Evolutionary conservation across 2,113 vertebrate species (phyloP).

Genomic region (Corythoichthys intestinalis): DNA sequence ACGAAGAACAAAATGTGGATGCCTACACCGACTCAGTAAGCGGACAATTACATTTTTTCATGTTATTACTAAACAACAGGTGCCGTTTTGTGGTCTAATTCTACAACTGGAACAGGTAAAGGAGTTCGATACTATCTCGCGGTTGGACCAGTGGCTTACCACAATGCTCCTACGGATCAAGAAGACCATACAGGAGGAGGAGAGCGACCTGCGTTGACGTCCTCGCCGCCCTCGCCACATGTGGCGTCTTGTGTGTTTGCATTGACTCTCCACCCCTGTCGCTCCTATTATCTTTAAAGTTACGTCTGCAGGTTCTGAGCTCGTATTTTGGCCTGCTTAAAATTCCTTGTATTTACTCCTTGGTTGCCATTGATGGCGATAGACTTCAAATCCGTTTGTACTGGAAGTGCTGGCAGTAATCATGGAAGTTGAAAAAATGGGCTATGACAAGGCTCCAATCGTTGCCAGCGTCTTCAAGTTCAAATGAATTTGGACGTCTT

Average conservation of each 20-base stretch:
- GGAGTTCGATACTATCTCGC: constrained; percentile 88
- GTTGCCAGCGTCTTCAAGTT: too few species aligned
- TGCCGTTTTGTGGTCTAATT: neutral
- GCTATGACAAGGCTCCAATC: too few species aligned
- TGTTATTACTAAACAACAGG: neutral
- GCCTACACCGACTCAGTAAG: constrained; percentile 86
- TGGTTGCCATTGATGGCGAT: neutral
- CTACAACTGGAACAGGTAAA: constrained; percentile 77
- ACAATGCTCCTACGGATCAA: constrained; percentile 95
- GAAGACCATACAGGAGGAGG: constrained; percentile 88
- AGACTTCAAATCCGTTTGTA: too few species aligned
- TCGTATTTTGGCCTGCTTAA: neutral
- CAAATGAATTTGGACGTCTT: too few species aligned
- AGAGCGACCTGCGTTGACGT: constrained; percentile 78
- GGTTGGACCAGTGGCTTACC: constrained; percentile 93
- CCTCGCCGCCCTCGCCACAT: neutral
- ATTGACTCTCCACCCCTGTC: constrained; percentile 29
- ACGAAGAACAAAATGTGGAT: constrained; percentile 88
- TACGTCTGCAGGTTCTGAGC: neutral
- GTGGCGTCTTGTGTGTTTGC: constrained; percentile 4
- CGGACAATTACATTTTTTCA: neutral
- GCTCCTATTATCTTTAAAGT: constrained; percentile 4
- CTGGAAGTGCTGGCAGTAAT: too few species aligned
- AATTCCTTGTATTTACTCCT: too few species aligned
- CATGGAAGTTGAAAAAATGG: too few species aligned